phyloP scores from a whole-genome alignment of 2,888 invertebrate species.

The Adineta ricciae region DNA sequence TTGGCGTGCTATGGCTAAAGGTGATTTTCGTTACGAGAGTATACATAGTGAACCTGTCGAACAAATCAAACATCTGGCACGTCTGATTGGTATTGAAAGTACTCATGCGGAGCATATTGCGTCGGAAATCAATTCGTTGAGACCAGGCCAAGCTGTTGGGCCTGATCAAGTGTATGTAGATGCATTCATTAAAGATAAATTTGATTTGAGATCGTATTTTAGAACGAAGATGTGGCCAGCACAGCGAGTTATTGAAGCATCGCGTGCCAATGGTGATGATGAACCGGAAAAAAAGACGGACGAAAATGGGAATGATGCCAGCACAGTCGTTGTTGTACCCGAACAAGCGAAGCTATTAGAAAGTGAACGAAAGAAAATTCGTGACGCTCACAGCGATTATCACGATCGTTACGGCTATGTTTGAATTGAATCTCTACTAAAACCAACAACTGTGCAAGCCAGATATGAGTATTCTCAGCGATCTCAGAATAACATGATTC shows the following conservation, averaged over 20 bases:
- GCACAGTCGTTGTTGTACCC: background rate
- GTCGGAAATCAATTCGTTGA: background rate
- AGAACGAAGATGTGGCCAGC: slow-evolving; percentile 19
- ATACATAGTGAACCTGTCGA: background rate
- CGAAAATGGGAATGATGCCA: background rate
- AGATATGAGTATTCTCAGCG: background rate
- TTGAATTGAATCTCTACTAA: background rate
- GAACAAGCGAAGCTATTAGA: background rate
- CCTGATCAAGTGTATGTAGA: slow-evolving; percentile 10
- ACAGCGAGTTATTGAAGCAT: background rate
- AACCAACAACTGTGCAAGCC: background rate
- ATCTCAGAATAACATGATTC: background rate
- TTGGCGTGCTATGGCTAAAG: background rate
- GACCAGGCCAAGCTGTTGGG: slow-evolving; percentile 20
- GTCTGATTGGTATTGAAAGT: background rate
- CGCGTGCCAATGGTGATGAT: background rate
- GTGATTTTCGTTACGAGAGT: slow-evolving; percentile 2
- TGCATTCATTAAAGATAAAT: background rate
- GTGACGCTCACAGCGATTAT: background rate
- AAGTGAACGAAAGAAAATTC: slow-evolving; percentile 13
- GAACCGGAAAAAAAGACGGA: background rate
- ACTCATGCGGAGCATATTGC: background rate
- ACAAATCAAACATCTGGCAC: slow-evolving; percentile 15
- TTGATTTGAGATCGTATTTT: background rate
- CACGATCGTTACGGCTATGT: slow-evolving; percentile 8